Evolutionary conservation across 2,797 vertebrate species (phyloP).

Genomic region (Labroides dimidiatus): DNA sequence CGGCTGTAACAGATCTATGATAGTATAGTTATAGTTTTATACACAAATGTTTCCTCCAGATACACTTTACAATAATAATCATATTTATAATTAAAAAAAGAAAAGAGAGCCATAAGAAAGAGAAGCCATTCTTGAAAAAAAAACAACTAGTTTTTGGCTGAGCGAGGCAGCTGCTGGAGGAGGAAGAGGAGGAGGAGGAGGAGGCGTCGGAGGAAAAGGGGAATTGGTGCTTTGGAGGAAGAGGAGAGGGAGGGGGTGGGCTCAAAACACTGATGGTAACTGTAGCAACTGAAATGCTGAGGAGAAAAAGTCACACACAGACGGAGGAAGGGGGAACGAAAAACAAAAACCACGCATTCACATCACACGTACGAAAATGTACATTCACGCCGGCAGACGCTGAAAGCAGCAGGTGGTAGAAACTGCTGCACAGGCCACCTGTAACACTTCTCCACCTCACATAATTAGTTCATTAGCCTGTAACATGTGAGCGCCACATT

Average conservation of each 20-base stretch:
- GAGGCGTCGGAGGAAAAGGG: constrained; percentile 39
- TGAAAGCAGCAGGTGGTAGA: constrained; percentile 59
- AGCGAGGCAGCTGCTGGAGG: constrained; percentile 51
- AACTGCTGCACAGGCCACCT: constrained; percentile 68
- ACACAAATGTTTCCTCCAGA: constrained; percentile 78
- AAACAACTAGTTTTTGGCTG: constrained; percentile 73
- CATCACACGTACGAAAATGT: constrained; percentile 59
- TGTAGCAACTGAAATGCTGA: constrained; percentile 61
- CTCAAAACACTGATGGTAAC: constrained; percentile 74
- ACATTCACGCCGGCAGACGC: constrained; percentile 67
- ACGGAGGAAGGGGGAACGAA: neutral
- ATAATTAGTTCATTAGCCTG: constrained; percentile 84
- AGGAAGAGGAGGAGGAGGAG: constrained; percentile 2
- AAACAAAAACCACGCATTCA: constrained; percentile 45
- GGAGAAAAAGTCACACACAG: constrained; percentile 39
- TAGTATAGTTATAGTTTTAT: constrained; percentile 77
- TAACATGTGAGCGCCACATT: constrained; percentile 70
- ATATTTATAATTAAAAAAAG: constrained; percentile 57
- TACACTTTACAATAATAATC: constrained; percentile 81
- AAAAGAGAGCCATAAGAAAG: constrained; percentile 64
- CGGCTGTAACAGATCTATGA: constrained; percentile 79
- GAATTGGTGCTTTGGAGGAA: constrained; percentile 51
- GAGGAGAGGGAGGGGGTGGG: neutral
- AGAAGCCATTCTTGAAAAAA: constrained; percentile 72
- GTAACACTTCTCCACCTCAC: constrained; percentile 65